These are phyloP conservation scores for Theristicus caerulescens DNA, from an alignment of 2,113 vertebrate species.

Conservation along the genomic window DNA sequence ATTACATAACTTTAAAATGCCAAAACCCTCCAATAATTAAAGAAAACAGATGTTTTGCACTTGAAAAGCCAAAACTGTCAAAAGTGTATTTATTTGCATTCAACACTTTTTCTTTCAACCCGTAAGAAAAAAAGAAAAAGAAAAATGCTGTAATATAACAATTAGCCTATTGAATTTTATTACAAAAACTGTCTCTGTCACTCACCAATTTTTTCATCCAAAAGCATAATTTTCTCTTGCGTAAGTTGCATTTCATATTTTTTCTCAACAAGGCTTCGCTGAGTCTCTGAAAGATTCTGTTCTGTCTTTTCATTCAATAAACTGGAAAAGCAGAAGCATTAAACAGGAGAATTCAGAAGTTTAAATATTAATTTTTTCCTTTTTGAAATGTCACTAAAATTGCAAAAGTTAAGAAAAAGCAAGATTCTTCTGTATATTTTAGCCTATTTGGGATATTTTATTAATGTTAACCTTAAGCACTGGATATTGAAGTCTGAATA, in stretches of 20 bases:
- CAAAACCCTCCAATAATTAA: not conserved
- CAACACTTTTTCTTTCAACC: not conserved
- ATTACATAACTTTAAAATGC: not conserved
- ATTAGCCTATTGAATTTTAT: not conserved
- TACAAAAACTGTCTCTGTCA: not conserved
- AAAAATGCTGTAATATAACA: not conserved
- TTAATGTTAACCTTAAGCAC: not conserved
- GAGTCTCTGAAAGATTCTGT: conserved; percentile 74
- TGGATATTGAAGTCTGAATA: not conserved
- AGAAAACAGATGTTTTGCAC: not conserved
- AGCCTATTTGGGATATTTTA: not conserved
- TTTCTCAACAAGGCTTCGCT: conserved; percentile 76
- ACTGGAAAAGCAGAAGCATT: conserved; percentile 70
- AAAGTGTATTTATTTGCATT: not conserved
- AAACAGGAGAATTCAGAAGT: conserved; percentile 35
- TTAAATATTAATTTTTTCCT: not conserved
- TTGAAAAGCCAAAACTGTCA: not conserved
- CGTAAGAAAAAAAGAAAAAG: not conserved
- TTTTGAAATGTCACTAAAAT: not conserved
- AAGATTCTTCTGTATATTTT: not conserved
- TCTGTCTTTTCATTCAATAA: conserved; percentile 78
- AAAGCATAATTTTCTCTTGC: conserved; percentile 77
- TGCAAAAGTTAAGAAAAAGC: not conserved
- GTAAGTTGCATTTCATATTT: conserved; percentile 75
- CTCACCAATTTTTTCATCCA: conserved; percentile 80